Evolutionary conservation across 2,888 invertebrate species (phyloP).

Genomic region (Plebejus argus): DNA sequence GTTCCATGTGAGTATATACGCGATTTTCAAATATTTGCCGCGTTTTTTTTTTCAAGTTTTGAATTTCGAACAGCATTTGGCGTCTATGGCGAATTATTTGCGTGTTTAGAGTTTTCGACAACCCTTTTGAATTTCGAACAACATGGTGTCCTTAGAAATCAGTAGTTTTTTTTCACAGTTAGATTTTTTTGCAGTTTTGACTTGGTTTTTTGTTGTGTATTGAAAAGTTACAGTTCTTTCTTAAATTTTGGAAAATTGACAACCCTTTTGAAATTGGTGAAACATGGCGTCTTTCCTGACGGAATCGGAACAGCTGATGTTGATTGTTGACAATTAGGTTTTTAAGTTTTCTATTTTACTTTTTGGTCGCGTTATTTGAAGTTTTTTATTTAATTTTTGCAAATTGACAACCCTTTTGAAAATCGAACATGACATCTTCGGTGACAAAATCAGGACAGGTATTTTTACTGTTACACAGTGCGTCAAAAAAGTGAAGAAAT

Average conservation of each 20-base stretch:
- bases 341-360: no score
- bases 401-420: neutral
- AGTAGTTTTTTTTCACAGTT: neutral
- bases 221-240: neutral
- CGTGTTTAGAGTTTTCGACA: neutral
- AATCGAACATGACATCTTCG: neutral
- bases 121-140: neutral
- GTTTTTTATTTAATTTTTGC: no score
- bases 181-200: neutral
- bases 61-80: neutral
- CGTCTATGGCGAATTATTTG: neutral
- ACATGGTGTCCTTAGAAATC: neutral
- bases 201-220: neutral
- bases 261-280: neutral
- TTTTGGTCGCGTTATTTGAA: no score
- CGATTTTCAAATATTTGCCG: constrained; percentile 30
- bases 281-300: neutral
- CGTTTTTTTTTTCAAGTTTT: constrained; percentile 5
- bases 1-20: constrained; percentile 22
- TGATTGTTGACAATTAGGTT: no score
- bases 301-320: neutral
- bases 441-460: neutral
- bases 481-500: no score
- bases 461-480: neutral
- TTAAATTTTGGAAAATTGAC: neutral